Evolutionary conservation across 1,140 invertebrate species (phyloP).

Genomic region (Heterodera carotae): DNA sequence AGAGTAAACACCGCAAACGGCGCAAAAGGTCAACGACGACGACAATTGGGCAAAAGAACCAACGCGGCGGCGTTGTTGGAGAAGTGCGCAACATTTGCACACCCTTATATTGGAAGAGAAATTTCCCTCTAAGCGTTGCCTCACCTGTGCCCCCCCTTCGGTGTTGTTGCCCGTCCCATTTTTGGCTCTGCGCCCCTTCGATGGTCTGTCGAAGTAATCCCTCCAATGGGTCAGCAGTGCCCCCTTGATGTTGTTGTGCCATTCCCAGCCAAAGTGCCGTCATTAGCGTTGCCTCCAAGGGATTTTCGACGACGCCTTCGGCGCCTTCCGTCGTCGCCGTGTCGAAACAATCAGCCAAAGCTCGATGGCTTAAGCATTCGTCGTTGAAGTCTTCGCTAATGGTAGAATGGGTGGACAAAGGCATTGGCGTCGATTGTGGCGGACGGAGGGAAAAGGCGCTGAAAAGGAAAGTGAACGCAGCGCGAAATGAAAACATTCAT

Average conservation of each 20-base stretch:
- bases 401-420: neutral
- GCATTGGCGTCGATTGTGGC: neutral
- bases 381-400: neutral
- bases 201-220: neutral
- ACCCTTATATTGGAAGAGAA: too few relatives aligned
- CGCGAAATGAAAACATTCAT: neutral
- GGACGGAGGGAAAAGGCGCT: neutral
- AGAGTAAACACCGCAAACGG: too few relatives aligned
- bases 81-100: too few relatives aligned
- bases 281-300: neutral
- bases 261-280: neutral
- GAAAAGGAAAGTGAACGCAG: neutral
- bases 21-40: too few relatives aligned
- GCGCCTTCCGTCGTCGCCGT: neutral
- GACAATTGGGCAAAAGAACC: too few relatives aligned
- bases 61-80: too few relatives aligned
- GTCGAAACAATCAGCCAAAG: neutral
- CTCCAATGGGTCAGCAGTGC: neutral
- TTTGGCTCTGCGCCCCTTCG: neutral
- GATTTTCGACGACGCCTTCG: conserved; percentile 8
- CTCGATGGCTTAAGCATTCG: neutral
- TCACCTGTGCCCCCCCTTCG: neutral
- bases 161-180: neutral
- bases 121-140: too few relatives aligned
- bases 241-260: neutral